Evolutionary conservation across 2,888 invertebrate genomes (phyloP).

Genomic region (Cheilosia vernalis): DNA sequence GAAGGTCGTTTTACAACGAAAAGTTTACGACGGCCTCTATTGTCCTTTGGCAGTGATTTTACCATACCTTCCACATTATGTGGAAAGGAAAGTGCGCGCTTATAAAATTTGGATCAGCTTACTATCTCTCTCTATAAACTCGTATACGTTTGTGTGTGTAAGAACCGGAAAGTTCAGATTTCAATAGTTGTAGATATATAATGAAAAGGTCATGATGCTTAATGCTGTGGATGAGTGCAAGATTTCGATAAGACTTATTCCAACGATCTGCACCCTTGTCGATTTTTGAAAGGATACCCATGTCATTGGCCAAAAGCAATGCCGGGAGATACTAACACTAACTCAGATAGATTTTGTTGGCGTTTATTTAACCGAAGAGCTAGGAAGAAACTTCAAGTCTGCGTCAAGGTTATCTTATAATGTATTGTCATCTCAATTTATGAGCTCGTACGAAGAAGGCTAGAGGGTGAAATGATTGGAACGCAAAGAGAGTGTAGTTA

Average conservation of each 20-base stretch:
- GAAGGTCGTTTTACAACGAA: constrained; percentile 54
- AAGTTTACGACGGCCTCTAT: constrained; percentile 28
- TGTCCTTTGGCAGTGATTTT: constrained; percentile 34
- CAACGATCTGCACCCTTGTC: constrained; percentile 33
- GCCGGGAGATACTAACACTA: not conserved
- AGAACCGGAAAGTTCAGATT: constrained; percentile 34
- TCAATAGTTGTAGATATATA: constrained; percentile 35
- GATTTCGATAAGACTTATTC: constrained; percentile 51
- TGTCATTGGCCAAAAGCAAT: constrained; percentile 9
- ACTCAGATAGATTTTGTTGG: constrained; percentile 1
- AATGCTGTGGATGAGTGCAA: constrained; percentile 44
- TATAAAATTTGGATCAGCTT: constrained; percentile 57
- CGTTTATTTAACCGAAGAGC: not conserved
- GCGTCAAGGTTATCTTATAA: not conserved
- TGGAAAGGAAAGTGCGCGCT: constrained; percentile 42
- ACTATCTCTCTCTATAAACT: constrained; percentile 26
- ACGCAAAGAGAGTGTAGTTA: too few relatives aligned
- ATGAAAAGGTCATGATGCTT: constrained; percentile 30
- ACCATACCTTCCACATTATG: constrained; percentile 5
- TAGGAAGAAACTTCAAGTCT: not conserved
- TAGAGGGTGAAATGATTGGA: not conserved
- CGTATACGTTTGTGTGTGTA: not conserved
- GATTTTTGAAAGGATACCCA: constrained; percentile 16
- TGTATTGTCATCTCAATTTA: not conserved
- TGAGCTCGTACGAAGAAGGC: not conserved